Conservation (phyloP, 2,888 invertebrate species). For the Macropis europaea region DNA sequence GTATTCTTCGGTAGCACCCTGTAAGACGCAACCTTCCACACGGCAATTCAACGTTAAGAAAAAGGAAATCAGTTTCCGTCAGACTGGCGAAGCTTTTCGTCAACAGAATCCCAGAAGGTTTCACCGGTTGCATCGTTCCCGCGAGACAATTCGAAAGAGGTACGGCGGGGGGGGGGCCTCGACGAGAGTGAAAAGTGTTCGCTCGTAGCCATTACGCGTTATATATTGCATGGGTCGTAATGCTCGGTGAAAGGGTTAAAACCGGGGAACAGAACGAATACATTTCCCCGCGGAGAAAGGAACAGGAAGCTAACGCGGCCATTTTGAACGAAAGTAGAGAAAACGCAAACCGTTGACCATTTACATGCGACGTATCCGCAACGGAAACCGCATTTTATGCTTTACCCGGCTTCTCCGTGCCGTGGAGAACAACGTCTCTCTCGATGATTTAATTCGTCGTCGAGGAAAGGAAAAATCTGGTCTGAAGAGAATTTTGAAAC, state of each 20-base stretch:
- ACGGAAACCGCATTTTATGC: slow-evolving; percentile 40
- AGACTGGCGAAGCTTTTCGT: too few relatives aligned
- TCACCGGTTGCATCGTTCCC: not conserved
- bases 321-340: slow-evolving; percentile 25
- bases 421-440: slow-evolving; percentile 2
- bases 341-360: slow-evolving; percentile 27
- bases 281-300: not conserved
- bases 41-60: too few relatives aligned
- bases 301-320: slow-evolving; percentile 32
- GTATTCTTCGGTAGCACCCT: too few relatives aligned
- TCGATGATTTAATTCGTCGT: slow-evolving; percentile 29
- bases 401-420: slow-evolving; percentile 17
- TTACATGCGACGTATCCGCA: slow-evolving; percentile 34
- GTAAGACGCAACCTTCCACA: too few relatives aligned
- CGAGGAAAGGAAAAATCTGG: not conserved
- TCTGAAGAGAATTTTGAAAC: too few relatives aligned
- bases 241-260: slow-evolving; percentile 42
- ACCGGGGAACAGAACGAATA: slow-evolving; percentile 27
- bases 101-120: not conserved
- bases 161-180: not conserved
- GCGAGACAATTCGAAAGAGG: not conserved
- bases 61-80: too few relatives aligned
- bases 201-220: slow-evolving; percentile 20
- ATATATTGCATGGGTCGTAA: slow-evolving; percentile 15
- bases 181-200: slow-evolving; percentile 21